Percentiles rank a stretch among this genome's conserved stretches.
phyloP scores from a whole-genome alignment of 2,113 vertebrate genomes.

The Atrichornis clamosus region DNA sequence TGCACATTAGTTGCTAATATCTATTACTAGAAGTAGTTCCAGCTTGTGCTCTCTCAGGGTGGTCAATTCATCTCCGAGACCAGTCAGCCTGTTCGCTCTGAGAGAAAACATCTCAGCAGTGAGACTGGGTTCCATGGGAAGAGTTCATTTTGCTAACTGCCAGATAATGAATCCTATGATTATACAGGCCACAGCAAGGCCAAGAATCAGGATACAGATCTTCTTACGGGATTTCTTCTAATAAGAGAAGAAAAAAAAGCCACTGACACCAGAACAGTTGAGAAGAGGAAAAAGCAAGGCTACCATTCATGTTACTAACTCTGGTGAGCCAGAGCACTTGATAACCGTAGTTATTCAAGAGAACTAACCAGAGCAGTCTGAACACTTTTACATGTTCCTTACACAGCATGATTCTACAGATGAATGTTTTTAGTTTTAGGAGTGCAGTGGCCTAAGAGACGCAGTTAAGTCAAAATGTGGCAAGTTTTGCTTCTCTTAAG shows the following conservation, averaged over 20 bases:
- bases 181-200: constrained; percentile 72
- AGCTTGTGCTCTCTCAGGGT: constrained; percentile 59
- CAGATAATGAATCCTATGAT: constrained; percentile 83
- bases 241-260: constrained; percentile 23
- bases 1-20: constrained; percentile 74
- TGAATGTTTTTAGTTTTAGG: neutral
- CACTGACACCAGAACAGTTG: neutral
- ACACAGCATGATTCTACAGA: neutral
- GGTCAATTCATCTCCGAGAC: constrained; percentile 62
- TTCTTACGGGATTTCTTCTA: constrained; percentile 98
- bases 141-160: constrained; percentile 65
- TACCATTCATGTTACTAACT: neutral
- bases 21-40: constrained; percentile 69
- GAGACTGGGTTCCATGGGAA: neutral
- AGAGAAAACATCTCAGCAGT: constrained; percentile 5
- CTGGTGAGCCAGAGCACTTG: neutral
- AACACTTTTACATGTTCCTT: neutral
- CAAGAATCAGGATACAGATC: constrained; percentile 89
- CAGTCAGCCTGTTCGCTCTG: constrained; percentile 36
- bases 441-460: neutral
- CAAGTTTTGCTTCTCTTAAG: neutral
- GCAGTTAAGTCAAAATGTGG: neutral
- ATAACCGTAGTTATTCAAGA: neutral
- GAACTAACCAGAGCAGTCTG: neutral
- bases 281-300: neutral